Evolutionary conservation across 2,113 vertebrate genomes (phyloP).

Genomic region (Patagioenas fasciata): DNA sequence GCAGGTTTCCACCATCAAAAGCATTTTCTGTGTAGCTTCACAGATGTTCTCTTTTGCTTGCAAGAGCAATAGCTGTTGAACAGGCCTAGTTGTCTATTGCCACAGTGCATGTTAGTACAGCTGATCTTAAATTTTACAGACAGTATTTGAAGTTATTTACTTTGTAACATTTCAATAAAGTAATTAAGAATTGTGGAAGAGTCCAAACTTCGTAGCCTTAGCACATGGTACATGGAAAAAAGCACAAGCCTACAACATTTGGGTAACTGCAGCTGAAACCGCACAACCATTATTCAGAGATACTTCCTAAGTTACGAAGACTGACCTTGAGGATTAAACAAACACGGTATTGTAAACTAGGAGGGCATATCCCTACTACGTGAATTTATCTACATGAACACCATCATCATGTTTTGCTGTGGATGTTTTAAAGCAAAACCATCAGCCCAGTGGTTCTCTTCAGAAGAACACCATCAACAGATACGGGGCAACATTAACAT

Average conservation of each 20-base stretch:
- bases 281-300: not conserved
- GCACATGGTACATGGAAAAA: not conserved
- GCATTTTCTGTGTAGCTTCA: not conserved
- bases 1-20: not conserved
- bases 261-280: not conserved
- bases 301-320: not conserved
- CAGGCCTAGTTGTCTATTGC: not conserved
- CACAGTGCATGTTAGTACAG: not conserved
- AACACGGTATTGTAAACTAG: not conserved
- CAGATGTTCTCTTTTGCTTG: not conserved
- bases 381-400: not conserved
- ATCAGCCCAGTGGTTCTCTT: not conserved
- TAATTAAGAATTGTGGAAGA: not conserved
- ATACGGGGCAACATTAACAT: not conserved
- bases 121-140: not conserved
- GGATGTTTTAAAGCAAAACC: not conserved
- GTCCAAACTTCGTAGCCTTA: not conserved
- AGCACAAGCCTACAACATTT: not conserved
- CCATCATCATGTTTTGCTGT: not conserved
- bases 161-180: constrained; percentile 18
- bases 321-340: not conserved
- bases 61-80: not conserved
- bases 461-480: not conserved
- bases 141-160: not conserved
- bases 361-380: not conserved